These are phyloP conservation scores for Euplagia quadripunctaria DNA, from an alignment of 2,888 invertebrate species.

Conservation along the genomic window DNA sequence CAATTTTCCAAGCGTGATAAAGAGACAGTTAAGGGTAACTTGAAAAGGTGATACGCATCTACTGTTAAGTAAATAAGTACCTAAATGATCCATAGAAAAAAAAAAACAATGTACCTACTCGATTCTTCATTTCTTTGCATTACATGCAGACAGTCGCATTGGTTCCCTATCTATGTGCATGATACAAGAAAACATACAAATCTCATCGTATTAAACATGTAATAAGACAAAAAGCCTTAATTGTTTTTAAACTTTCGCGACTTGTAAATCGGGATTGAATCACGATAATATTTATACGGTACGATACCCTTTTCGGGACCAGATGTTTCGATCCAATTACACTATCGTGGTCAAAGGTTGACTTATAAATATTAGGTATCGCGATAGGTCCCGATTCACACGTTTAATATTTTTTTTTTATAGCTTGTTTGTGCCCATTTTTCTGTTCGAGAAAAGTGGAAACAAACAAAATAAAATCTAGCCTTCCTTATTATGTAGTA, in stretches of 20 bases:
- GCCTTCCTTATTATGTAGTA: not conserved
- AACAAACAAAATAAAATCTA: not conserved
- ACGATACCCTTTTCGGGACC: too few relatives aligned
- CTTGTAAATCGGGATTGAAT: not conserved
- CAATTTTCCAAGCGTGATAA: too few relatives aligned
- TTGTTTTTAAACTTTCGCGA: not conserved
- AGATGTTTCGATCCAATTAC: too few relatives aligned
- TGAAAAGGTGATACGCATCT: too few relatives aligned
- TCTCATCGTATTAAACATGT: not conserved
- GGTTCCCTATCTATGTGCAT: not conserved
- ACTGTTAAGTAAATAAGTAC: too few relatives aligned
- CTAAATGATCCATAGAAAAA: too few relatives aligned
- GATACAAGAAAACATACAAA: not conserved
- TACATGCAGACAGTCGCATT: not conserved
- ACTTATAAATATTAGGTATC: not conserved
- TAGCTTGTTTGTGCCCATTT: not conserved
- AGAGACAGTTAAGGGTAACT: too few relatives aligned
- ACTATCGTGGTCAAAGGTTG: too few relatives aligned
- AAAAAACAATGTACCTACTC: too few relatives aligned
- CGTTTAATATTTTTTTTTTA: not conserved
- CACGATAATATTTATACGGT: too few relatives aligned
- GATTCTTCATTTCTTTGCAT: not conserved
- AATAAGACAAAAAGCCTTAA: not conserved
- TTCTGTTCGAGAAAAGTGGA: not conserved
- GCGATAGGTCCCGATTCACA: not conserved